These are phyloP conservation scores for Yponomeuta cagnagella DNA, from an alignment of 2,888 invertebrate species.

Conservation along the genomic window DNA sequence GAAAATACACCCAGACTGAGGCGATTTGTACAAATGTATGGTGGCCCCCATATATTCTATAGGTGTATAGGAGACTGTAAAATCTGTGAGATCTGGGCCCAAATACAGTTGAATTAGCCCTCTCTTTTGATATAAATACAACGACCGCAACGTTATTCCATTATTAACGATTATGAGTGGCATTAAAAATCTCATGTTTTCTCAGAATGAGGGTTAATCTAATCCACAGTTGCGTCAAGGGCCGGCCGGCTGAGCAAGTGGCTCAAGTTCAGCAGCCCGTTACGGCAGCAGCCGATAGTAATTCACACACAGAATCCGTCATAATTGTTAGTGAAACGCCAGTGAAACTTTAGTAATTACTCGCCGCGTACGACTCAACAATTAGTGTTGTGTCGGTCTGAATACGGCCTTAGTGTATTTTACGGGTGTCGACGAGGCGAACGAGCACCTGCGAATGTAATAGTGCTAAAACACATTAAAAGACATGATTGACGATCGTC, in stretches of 20 bases:
- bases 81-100: too few species aligned
- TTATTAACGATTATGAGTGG: background rate
- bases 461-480: background rate
- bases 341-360: conserved; percentile 70
- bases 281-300: conserved; percentile 34
- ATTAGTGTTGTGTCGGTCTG: conserved; percentile 64
- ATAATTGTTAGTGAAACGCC: conserved; percentile 72
- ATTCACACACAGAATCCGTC: conserved; percentile 61
- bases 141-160: too few species aligned
- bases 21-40: too few species aligned
- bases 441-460: background rate
- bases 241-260: conserved; percentile 16
- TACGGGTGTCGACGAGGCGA: background rate
- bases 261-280: conserved; percentile 6
- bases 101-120: too few species aligned
- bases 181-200: background rate
- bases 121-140: too few species aligned
- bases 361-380: conserved; percentile 32
- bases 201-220: background rate
- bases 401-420: conserved; percentile 35
- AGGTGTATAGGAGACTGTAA: too few species aligned
- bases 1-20: too few species aligned
- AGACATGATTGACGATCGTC: background rate
- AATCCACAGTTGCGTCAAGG: conserved; percentile 4
- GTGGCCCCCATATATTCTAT: too few species aligned